Evolutionary conservation across 2,113 vertebrate genomes (phyloP).

Genomic region (Octodon degus): DNA sequence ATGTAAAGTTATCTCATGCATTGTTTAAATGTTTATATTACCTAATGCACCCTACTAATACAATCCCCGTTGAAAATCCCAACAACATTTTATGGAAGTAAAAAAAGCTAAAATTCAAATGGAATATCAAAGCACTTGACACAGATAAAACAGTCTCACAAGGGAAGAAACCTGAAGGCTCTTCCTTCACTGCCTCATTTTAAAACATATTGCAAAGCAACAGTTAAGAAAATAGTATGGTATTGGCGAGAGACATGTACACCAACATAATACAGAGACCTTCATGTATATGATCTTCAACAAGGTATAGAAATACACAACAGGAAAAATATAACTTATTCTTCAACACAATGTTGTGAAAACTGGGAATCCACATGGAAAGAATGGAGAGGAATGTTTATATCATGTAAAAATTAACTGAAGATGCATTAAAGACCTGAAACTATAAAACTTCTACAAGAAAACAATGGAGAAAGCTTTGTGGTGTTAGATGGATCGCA

Average conservation of each 20-base stretch:
- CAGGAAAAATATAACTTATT: not conserved
- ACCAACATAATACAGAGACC: not conserved
- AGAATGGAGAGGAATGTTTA: not conserved
- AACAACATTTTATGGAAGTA: not conserved
- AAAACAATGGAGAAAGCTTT: not conserved
- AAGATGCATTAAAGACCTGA: not conserved
- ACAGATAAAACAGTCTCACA: not conserved
- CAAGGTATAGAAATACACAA: not conserved
- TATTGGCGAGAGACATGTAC: not conserved
- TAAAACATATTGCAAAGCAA: not conserved
- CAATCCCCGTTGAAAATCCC: not conserved
- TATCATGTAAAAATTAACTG: not conserved
- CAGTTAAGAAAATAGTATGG: not conserved
- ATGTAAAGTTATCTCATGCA: not conserved
- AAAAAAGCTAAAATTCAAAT: slow-evolving; percentile 1
- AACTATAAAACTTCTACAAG: not conserved
- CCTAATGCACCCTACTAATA: not conserved
- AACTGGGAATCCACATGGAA: not conserved
- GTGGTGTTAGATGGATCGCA: not conserved
- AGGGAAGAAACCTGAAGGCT: not conserved
- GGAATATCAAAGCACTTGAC: not conserved
- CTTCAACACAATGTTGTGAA: not conserved
- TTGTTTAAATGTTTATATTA: not conserved
- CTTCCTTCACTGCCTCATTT: not conserved
- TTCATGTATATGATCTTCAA: not conserved